Base-by-base conservation (phyloP, 2,797 vertebrate species). In the Gephyroberyx darwinii region DNA sequence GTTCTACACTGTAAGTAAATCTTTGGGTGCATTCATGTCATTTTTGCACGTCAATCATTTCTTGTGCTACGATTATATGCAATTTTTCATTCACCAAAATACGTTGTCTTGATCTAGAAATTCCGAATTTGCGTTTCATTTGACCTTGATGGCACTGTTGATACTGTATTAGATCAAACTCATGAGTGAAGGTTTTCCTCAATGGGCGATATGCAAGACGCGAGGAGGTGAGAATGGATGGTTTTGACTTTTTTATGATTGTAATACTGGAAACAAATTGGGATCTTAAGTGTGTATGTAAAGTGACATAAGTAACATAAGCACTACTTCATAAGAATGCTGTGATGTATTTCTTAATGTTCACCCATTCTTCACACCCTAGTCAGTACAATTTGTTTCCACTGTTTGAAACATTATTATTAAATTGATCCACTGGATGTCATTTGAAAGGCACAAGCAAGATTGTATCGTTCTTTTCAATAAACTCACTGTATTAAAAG, bases 381-480 rank as follows among this genome's bases (percentile, higher is more conserved):
- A 2, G 8, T 20, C 35, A 39, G 20, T 48, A 31, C 45, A 31
- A 22, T 62, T 47, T 37, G 56, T 37, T 58, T 37, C 48, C 64
- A 62, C 58, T 47, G 53, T 81, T 84, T 75, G 9, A 64, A 70
- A 67, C 60, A 65, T 45, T 33, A 69, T 65, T 31, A 75, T 75
- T 39, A 52, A 77, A 79, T 76, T 78, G 65, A 78, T 77, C 74
- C 60, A 73, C 83, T 83, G 77, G 66, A 85, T 88, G 70, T 80
- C 70, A 56, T 82, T 80, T 79, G 67, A 83, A 84, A 84, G 76
- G 69, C 77, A 81, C 83, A 84, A 69, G 56, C 70, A 69, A 70
- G 68, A 88, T 64, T 89, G 89, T 88, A 77, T 81, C 84, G 69
- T 73, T 80, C 65, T 90, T 92, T 93, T 90, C 80, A 93, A 93